These are phyloP conservation scores for Cephonodes hylas DNA, from an alignment of 2,888 invertebrate genomes.

Conservation along the genomic window DNA sequence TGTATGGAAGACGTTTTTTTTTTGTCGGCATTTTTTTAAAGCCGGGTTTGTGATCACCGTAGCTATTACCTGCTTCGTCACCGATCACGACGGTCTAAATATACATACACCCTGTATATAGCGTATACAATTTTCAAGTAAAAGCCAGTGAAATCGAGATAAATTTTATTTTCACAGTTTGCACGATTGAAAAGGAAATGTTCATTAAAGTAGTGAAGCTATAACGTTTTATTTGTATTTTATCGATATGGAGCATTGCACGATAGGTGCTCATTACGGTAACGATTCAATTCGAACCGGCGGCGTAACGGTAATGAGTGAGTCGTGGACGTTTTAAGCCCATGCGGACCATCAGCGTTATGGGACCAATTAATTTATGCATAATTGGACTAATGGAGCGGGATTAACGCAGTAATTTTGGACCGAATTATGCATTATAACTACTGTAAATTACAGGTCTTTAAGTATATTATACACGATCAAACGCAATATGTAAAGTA, in stretches of 20 bases:
- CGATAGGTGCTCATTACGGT: conserved; percentile 47
- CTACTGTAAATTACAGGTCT: too few species aligned
- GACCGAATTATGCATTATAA: not conserved
- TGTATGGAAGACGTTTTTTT: too few species aligned
- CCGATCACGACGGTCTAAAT: too few species aligned
- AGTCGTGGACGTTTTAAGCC: conserved; percentile 20
- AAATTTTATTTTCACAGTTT: not conserved
- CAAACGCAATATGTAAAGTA: too few species aligned
- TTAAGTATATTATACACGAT: too few species aligned
- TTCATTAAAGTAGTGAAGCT: not conserved
- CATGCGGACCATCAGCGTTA: conserved; percentile 9
- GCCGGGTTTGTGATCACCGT: too few species aligned
- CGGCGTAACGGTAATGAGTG: conserved; percentile 44
- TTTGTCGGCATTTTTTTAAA: too few species aligned
- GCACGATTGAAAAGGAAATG: not conserved
- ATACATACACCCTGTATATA: too few species aligned
- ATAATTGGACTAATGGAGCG: not conserved
- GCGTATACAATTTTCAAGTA: not conserved
- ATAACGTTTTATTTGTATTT: conserved; percentile 14
- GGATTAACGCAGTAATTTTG: not conserved
- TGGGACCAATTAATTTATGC: conserved; percentile 4
- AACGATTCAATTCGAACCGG: conserved; percentile 49
- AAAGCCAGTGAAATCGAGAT: not conserved
- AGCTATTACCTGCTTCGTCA: too few species aligned
- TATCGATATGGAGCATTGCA: conserved; percentile 8